A percentile compares a stretch with the other conserved stretches of the same genome.
Conservation (phyloP, 2,113 vertebrate species). For the Megaptera novaeangliae region DNA sequence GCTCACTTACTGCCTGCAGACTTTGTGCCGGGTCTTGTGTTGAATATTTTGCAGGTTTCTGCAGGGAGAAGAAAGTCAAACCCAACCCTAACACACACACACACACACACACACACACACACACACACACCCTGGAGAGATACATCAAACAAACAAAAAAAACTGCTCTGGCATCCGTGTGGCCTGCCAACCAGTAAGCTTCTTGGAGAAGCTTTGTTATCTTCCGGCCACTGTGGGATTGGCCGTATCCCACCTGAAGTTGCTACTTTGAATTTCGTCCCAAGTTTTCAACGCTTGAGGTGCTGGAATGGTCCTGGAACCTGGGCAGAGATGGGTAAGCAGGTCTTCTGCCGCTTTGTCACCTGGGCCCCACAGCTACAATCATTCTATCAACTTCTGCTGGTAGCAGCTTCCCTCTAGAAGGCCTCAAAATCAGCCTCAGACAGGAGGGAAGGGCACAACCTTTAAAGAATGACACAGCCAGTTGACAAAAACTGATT, state of each 20-base stretch:
- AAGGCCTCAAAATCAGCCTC: background rate
- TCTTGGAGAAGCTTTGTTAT: background rate
- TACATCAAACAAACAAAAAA: background rate
- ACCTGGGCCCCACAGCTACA: background rate
- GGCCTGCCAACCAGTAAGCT: background rate
- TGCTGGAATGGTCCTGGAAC: background rate
- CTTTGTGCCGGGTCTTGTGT: background rate
- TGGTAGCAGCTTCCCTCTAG: no score
- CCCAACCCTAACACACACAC: background rate
- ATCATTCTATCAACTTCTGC: background rate
- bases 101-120: background rate
- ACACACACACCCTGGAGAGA: background rate
- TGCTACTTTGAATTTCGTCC: background rate
- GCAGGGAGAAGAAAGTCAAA: background rate
- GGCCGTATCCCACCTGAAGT: background rate
- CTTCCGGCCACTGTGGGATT: fast-evolving
- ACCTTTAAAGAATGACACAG: background rate
- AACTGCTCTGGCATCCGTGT: background rate
- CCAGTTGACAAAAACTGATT: background rate
- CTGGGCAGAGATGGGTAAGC: background rate
- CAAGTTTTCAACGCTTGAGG: background rate
- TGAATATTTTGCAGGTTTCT: background rate
- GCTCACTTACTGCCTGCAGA: background rate
- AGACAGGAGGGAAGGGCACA: background rate
- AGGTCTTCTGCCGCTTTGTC: no score